Evolutionary conservation across 2,888 invertebrate species (phyloP).

Genomic region (Luperina nickerlii): DNA sequence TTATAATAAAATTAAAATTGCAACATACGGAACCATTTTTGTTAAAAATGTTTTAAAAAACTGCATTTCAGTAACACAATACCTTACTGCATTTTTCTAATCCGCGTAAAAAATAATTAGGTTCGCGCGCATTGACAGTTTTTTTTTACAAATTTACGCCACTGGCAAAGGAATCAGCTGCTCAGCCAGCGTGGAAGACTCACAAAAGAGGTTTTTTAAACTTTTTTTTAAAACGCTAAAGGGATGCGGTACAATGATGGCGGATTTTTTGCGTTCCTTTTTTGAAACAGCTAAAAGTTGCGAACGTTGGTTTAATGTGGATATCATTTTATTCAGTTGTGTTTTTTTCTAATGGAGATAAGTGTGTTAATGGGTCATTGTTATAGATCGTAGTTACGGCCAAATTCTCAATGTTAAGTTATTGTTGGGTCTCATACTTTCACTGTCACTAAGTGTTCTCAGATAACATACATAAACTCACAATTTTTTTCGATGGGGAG

Average conservation of each 20-base stretch:
- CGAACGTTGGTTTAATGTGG: constrained; percentile 58
- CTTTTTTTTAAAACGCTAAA: constrained; percentile 69
- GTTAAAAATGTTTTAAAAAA: constrained; percentile 5
- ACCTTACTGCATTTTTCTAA: constrained; percentile 53
- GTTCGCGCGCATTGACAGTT: constrained; percentile 68
- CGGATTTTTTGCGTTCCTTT: constrained; percentile 53
- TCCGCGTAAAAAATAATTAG: constrained; percentile 68
- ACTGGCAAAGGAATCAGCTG: constrained; percentile 73
- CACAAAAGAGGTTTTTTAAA: constrained; percentile 72
- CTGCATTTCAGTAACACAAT: constrained; percentile 39
- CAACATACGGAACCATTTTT: constrained; percentile 46
- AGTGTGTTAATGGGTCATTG: constrained; percentile 8
- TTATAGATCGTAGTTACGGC: too few relatives aligned
- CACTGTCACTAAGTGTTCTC: too few relatives aligned
- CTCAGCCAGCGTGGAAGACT: constrained; percentile 61
- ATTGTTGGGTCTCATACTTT: not conserved
- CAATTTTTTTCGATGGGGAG: not conserved
- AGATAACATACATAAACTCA: not conserved
- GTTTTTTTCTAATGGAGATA: not conserved
- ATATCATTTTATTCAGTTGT: constrained; percentile 11
- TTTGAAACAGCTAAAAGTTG: constrained; percentile 62
- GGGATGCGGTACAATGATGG: constrained; percentile 69
- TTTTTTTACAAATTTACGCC: constrained; percentile 70
- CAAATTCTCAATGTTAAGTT: not conserved
- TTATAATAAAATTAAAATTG: not conserved